Base-by-base conservation (phyloP, 2,888 invertebrate genomes). In the Lampropteryx suffumata region DNA sequence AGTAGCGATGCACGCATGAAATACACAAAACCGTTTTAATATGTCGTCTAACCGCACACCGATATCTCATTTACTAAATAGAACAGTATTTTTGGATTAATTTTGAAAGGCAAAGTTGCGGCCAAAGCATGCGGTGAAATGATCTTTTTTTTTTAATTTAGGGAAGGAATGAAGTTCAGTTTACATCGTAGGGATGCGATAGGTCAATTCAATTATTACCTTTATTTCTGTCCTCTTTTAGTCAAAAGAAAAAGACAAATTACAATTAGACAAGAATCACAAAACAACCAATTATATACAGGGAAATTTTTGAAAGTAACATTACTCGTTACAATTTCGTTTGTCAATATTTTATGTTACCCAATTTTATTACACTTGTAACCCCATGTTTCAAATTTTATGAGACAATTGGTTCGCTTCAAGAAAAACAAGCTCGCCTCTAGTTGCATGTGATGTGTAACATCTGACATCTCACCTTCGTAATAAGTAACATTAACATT, bases 1-100 rank as follows among this genome's bases (percentile, higher is more conserved):
- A 41, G 32, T 13, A 61, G 58, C 61, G 64, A 59, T 59, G 82
- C 66, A 69, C 71, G 84, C 84, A 85, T 85, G 84, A 70, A 85
- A 85, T 79, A 72, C 58, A 81, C 76, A 71, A 92, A 97, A 57
- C 14, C 33, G 40, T 51, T 57, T 62, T 60, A 62, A 58, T 60
- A 42, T 33, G 24, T 49, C 11, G 45, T 41, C 58, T 46, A 27
- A 54, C 55, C 46, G 56, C 56, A 61, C 61, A 56, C 41, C 39
- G 49, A 50, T 6, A 45, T 11, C 7, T 10, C 0, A 34, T 17
- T 35, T 13, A 30, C 6, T 12, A 4, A n/a, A 30, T 30, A 30
- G 11, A 12, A 12, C 12, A 14, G 11, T 24, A 24, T 35, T 27
- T 35, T 32, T n/a, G n/a, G n/a, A 12, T 8, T 17, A 28, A 39